These are phyloP conservation scores for Drosophila saltans DNA, from an alignment of 1,140 invertebrate genomes.

Conservation along the genomic window DNA sequence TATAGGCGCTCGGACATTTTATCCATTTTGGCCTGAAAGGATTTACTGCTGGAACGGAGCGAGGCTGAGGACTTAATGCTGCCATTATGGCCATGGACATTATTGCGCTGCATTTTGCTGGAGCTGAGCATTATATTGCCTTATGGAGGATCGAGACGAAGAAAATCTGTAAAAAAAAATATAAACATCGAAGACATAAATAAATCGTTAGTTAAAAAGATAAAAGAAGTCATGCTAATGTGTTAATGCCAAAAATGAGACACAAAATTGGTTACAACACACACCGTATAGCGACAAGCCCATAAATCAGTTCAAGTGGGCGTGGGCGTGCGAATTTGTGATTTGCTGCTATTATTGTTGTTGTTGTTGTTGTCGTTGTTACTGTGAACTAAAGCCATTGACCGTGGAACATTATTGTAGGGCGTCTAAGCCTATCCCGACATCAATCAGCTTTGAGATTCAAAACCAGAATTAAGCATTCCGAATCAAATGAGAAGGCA, in stretches of 20 bases:
- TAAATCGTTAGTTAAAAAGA: conserved; percentile 18
- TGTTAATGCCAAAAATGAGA: conserved; percentile 18
- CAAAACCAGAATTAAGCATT: neutral
- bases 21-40: conserved; percentile 77
- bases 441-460: conserved; percentile 59
- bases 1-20: conserved; percentile 75
- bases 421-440: conserved; percentile 44
- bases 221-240: conserved; percentile 14
- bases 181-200: neutral
- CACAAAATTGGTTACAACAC: conserved; percentile 64
- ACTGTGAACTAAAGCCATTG: conserved; percentile 45
- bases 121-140: conserved; percentile 53
- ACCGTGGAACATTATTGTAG: conserved; percentile 46
- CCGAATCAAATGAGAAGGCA: conserved; percentile 14
- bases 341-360: neutral
- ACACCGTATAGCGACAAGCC: conserved; percentile 38
- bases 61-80: conserved; percentile 67
- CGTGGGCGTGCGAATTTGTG: conserved; percentile 67
- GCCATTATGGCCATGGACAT: conserved; percentile 53
- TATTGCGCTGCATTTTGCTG: conserved; percentile 55
- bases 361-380: too few relatives aligned
- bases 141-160: neutral
- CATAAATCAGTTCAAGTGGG: conserved; percentile 56
- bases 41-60: conserved; percentile 72
- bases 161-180: conserved; percentile 22